These are phyloP conservation scores for Fabriciana adippe DNA, from an alignment of 2,888 invertebrate genomes.

Conservation along the genomic window DNA sequence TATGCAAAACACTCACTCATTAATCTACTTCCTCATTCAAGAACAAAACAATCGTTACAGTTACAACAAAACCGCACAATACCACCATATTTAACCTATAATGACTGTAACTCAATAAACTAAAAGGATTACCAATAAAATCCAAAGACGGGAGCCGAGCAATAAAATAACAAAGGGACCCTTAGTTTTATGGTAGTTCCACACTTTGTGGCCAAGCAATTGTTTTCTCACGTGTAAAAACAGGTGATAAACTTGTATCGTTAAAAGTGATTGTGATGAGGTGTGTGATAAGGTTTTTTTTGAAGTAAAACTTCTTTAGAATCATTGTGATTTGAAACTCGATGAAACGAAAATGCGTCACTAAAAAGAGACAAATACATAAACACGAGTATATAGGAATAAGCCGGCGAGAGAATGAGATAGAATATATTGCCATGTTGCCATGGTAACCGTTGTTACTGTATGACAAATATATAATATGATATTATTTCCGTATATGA, in stretches of 20 bases:
- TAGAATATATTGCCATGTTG: too few species aligned
- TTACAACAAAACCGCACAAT: constrained; percentile 21
- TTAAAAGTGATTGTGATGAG: background rate
- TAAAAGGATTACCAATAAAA: constrained; percentile 65
- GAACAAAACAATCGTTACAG: background rate
- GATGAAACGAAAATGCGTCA: too few species aligned
- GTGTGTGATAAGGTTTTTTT: background rate
- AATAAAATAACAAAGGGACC: constrained; percentile 48
- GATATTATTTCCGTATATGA: too few species aligned
- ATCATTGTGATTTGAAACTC: too few species aligned
- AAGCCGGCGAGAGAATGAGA: too few species aligned
- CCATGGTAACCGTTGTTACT: too few species aligned
- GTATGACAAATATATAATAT: too few species aligned
- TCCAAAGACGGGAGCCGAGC: constrained; percentile 46
- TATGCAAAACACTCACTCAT: background rate
- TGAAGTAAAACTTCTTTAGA: background rate
- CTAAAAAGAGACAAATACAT: too few species aligned
- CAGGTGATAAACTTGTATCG: constrained; percentile 49
- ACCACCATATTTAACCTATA: constrained; percentile 38
- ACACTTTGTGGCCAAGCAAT: constrained; percentile 64
- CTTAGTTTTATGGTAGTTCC: constrained; percentile 49
- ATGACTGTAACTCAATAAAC: constrained; percentile 42
- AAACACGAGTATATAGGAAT: too few species aligned
- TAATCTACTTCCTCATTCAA: constrained; percentile 12
- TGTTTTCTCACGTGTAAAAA: constrained; percentile 73